These are phyloP conservation scores for Ashinkailepas kermadecensis DNA, from an alignment of 2,888 invertebrate species.

Conservation along the genomic window DNA sequence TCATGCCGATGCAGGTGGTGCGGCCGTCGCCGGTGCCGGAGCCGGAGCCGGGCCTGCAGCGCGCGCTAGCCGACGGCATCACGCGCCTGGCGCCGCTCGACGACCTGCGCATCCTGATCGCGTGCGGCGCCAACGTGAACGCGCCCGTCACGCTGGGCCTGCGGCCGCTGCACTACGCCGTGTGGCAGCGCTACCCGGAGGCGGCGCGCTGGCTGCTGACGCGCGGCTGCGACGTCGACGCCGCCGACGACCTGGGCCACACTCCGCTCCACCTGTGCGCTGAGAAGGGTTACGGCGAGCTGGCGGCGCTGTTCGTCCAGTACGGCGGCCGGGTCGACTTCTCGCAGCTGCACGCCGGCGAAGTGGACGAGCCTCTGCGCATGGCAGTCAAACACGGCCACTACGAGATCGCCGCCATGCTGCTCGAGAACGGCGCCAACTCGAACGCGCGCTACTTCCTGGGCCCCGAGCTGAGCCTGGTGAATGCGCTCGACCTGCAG, in stretches of 20 bases:
- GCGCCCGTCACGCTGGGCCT: conserved; percentile 78
- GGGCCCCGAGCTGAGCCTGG: conserved; percentile 80
- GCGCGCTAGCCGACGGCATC: conserved; percentile 83
- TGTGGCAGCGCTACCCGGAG: conserved; percentile 69
- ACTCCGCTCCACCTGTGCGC: conserved; percentile 85
- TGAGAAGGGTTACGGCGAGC: conserved; percentile 63
- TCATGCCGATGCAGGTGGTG: background rate
- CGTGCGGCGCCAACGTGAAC: conserved; percentile 70
- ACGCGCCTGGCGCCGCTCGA: conserved; percentile 77
- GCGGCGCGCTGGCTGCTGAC: conserved; percentile 72
- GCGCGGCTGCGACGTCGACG: conserved; percentile 71
- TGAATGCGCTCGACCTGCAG: conserved; percentile 65
- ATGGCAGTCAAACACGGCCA: conserved; percentile 80
- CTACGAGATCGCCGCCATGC: conserved; percentile 53
- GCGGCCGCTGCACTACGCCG: conserved; percentile 83
- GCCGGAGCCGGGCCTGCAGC: conserved; percentile 50
- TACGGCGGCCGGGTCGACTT: conserved; percentile 75
- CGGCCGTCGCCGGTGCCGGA: background rate
- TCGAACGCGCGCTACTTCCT: conserved; percentile 86
- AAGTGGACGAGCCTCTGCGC: conserved; percentile 71
- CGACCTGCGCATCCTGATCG: conserved; percentile 74
- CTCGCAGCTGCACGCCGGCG: conserved; percentile 59
- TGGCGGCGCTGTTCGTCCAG: conserved; percentile 56
- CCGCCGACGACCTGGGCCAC: conserved; percentile 81
- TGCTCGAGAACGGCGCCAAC: conserved; percentile 76